Base-by-base conservation (phyloP, 92 coral and sea anemone species). In the Palythoa caribaeorum region DNA sequence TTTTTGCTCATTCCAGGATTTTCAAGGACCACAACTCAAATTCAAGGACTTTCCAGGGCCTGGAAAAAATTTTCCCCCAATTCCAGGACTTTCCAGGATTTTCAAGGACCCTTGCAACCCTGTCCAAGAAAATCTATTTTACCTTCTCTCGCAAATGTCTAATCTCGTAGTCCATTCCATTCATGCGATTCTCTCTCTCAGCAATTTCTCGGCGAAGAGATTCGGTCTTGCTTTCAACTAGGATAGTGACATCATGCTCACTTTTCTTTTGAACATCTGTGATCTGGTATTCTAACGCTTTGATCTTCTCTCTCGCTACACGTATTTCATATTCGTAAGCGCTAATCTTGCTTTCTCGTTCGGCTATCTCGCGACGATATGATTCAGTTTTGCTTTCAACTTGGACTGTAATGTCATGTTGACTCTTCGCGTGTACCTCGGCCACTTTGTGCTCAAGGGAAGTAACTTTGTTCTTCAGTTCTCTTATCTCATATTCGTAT, bases 241-340 rank as follows among this genome's bases (percentile, higher is more conserved):
- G 89, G 66, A 89, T 77, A n/a, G 85, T 60, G n/a, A 89, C 62
- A 20, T 89, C 92, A 12, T 80, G 88, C 78, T 89, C 92, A 59
- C 69, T 89, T 81, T 70, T 47, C 36, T 81, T 63, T 28, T 81
- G 86, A 16, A 51, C 75, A 16, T 81, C 86, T 21, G 86, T 81
- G 21, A 81, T 62, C 54, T 66, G 86, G 86, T 63, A 81, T 66
- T 81, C 86, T 59, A 81, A 44, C 9, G 86, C 73, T 10, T 66
- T 63, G 19, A 81, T 66, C 39, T 81, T 81, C 60, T 81, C 86
- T 62, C 44, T 81, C 38, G 47, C 40, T 17, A 81, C 36, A 19
- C 86, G 86, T 6, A 81, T 44, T 48, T 81, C 86, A 52, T 81
- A 81, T 39, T 81, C 84, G 6, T 62, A 79, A 8, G 73, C 11